A percentile compares a stretch with the other conserved stretches of the same genome.
phyloP scores from a whole-genome alignment of 2,888 invertebrate genomes.

The Dryobota labecula region DNA sequence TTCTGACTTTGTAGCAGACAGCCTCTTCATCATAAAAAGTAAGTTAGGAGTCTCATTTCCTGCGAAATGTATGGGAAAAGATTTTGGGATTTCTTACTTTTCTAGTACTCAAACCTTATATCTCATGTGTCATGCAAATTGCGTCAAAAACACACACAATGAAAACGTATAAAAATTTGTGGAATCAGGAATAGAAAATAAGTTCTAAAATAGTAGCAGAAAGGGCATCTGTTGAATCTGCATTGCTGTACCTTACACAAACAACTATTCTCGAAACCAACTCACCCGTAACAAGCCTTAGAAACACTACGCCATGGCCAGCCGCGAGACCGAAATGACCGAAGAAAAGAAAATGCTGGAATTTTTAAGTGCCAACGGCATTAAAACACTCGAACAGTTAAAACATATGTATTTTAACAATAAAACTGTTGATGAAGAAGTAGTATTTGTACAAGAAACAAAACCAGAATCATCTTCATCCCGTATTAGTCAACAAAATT shows the following conservation, averaged over 20 bases:
- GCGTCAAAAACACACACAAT: background rate
- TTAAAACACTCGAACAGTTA: slow-evolving; percentile 6
- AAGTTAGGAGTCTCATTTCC: background rate
- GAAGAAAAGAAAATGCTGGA: slow-evolving; percentile 25
- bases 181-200: too few relatives aligned
- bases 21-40: background rate
- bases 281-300: background rate
- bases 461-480: background rate
- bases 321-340: background rate
- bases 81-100: background rate
- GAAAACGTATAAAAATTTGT: too few relatives aligned
- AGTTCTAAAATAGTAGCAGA: background rate
- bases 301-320: background rate
- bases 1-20: background rate
- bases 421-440: background rate
- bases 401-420: background rate
- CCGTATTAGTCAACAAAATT: background rate
- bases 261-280: background rate
- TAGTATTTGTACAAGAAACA: background rate
- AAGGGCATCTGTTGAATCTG: background rate
- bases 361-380: slow-evolving; percentile 1
- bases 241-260: background rate
- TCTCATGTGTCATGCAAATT: background rate
- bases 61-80: background rate
- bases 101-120: too few relatives aligned